Conservation (phyloP, 2,888 invertebrate genomes). For the Craniophora ligustri region DNA sequence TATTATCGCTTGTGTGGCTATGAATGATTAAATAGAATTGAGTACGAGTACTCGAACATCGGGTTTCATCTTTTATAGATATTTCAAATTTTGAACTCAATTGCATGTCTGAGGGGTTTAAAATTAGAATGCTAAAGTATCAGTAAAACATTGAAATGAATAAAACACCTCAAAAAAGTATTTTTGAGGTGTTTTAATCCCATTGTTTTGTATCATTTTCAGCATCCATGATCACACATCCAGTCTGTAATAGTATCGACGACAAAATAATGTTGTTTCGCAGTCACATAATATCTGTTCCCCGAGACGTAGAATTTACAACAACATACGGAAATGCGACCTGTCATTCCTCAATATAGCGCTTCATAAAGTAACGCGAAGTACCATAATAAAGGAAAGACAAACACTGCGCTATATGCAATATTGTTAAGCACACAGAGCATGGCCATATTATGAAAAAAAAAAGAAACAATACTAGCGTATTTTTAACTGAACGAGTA, state of each 20-base stretch:
- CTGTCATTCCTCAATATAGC: conserved; percentile 62
- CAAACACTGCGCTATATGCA: conserved; percentile 47
- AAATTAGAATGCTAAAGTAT: too few species aligned
- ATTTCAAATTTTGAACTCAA: too few species aligned
- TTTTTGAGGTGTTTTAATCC: too few species aligned
- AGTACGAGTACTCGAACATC: conserved; percentile 39
- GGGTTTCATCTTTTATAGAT: too few species aligned
- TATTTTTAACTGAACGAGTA: neutral
- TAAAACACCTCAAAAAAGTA: too few species aligned
- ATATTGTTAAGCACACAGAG: conserved; percentile 42
- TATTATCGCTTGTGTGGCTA: conserved; percentile 62
- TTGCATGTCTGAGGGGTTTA: too few species aligned
- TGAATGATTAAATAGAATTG: conserved; percentile 66
- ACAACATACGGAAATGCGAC: conserved; percentile 54
- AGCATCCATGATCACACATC: conserved; percentile 56
- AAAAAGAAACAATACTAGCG: conserved; percentile 12
- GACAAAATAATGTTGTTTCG: conserved; percentile 54
- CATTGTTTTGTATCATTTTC: too few species aligned
- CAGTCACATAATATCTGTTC: conserved; percentile 55
- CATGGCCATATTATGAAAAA: conserved; percentile 24
- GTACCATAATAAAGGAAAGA: conserved; percentile 58
- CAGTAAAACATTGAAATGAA: neutral
- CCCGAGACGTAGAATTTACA: conserved; percentile 48
- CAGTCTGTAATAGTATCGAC: conserved; percentile 62
- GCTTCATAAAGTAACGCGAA: conserved; percentile 57